phyloP scores from a whole-genome alignment of 1,140 invertebrate genomes.

The Pomphorhynchus laevis region DNA sequence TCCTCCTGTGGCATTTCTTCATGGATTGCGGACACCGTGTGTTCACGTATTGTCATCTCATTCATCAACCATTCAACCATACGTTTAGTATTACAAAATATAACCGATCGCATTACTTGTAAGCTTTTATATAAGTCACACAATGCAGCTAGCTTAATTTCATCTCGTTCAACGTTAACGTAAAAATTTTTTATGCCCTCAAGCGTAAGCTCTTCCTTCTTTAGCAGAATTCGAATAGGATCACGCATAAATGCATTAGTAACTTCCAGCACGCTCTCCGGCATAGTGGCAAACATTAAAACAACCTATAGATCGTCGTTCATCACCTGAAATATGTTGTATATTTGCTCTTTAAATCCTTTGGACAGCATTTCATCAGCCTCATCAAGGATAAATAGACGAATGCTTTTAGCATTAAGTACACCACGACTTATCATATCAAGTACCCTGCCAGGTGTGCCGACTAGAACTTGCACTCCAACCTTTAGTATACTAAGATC shows the following conservation, averaged over 20 bases:
- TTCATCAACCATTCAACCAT: background rate
- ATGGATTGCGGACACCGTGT: conserved; percentile 23
- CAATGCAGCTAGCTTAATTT: conserved; percentile 10
- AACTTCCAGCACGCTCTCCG: conserved; percentile 70
- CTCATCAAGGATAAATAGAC: conserved; percentile 91
- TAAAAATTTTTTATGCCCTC: conserved; percentile 98
- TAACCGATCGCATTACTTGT: background rate
- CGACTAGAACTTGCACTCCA: conserved; percentile 80
- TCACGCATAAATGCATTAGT: conserved; percentile 82
- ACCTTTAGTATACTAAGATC: conserved; percentile 60
- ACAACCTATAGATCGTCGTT: conserved; percentile 62
- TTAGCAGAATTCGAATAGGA: conserved; percentile 71
- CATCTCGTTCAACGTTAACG: conserved; percentile 57
- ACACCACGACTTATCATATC: conserved; percentile 83
- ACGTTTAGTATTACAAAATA: background rate
- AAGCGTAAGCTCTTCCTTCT: conserved; percentile 88
- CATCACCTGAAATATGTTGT: conserved; percentile 77
- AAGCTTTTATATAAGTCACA: background rate
- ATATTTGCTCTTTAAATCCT: conserved; percentile 97
- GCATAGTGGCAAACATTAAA: conserved; percentile 85
- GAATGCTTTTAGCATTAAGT: conserved; percentile 41
- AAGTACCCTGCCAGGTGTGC: conserved; percentile 77
- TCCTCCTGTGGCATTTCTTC: conserved; percentile 99
- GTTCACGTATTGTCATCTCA: background rate
- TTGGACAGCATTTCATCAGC: conserved; percentile 98